These are phyloP conservation scores for Tympanuchus pallidicinctus DNA, from an alignment of 2,113 vertebrate genomes.

Conservation along the genomic window DNA sequence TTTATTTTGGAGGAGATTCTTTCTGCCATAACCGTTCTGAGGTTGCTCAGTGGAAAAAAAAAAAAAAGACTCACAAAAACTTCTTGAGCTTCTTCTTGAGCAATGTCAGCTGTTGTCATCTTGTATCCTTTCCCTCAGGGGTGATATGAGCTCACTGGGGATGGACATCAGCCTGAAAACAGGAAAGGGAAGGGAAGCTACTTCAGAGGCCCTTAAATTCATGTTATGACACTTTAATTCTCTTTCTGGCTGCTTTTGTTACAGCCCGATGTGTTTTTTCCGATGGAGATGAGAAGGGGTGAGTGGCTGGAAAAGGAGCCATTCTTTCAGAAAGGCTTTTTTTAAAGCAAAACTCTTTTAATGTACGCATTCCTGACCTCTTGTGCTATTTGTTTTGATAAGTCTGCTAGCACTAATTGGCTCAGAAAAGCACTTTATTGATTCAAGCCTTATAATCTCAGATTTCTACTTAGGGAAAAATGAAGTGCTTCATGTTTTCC, in stretches of 20 bases:
- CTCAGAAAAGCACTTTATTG: neutral
- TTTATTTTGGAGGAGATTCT: neutral
- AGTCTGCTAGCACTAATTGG: neutral
- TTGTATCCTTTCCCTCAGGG: neutral
- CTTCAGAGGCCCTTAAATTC: slow-evolving; percentile 60
- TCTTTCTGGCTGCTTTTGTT: slow-evolving; percentile 49
- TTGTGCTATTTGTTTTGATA: slow-evolving; percentile 13
- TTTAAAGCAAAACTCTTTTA: neutral
- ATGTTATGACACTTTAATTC: slow-evolving; percentile 54
- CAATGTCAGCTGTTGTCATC: neutral
- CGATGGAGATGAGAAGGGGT: neutral
- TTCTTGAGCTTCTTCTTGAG: neutral
- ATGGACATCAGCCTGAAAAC: slow-evolving; percentile 49
- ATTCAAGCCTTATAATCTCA: neutral
- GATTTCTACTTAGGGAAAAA: neutral
- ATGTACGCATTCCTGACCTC: slow-evolving; percentile 24
- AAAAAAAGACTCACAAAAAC: neutral
- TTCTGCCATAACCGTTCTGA: neutral
- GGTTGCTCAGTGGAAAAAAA: neutral
- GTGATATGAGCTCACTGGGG: neutral
- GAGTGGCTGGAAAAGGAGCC: slow-evolving; percentile 20
- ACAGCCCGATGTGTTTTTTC: slow-evolving; percentile 47
- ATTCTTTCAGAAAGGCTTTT: neutral
- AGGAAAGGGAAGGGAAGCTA: slow-evolving; percentile 56
- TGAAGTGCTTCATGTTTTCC: neutral